Evolutionary conservation across 2,888 invertebrate species (phyloP).

Genomic region (Homarus gammarus): DNA sequence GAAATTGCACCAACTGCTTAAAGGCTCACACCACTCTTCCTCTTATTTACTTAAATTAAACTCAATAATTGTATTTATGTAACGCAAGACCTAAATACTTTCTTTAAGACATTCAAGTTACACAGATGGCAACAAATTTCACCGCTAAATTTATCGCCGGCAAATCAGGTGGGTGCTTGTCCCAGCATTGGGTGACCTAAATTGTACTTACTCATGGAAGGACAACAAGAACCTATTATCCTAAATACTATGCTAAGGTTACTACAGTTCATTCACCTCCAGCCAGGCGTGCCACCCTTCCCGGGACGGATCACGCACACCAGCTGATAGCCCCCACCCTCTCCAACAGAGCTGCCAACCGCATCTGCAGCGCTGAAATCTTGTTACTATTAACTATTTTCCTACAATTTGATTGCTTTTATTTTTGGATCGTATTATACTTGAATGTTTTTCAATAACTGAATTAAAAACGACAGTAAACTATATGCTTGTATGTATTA

Average conservation of each 20-base stretch:
- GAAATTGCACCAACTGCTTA: neutral
- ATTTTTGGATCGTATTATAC: too few species aligned
- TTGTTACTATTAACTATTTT: too few species aligned
- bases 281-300: constrained; percentile 17
- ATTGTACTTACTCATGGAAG: constrained; percentile 35
- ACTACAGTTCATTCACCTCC: constrained; percentile 69
- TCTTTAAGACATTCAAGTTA: too few species aligned
- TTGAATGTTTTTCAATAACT: too few species aligned
- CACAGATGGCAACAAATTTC: too few species aligned
- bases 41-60: too few species aligned
- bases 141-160: neutral
- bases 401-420: too few species aligned
- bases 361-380: too few species aligned
- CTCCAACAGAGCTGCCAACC: constrained; percentile 35
- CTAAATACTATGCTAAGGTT: constrained; percentile 67
- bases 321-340: constrained; percentile 31
- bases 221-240: constrained; percentile 54
- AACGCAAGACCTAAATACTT: too few species aligned
- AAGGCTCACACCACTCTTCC: neutral
- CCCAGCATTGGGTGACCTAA: constrained; percentile 37
- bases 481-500: too few species aligned
- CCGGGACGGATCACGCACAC: constrained; percentile 24
- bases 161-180: constrained; percentile 8
- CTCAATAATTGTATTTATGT: too few species aligned
- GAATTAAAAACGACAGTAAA: too few species aligned